Evolutionary conservation across 2,888 invertebrate species (phyloP).

Genomic region (Leptinotarsa rubiginosa): DNA sequence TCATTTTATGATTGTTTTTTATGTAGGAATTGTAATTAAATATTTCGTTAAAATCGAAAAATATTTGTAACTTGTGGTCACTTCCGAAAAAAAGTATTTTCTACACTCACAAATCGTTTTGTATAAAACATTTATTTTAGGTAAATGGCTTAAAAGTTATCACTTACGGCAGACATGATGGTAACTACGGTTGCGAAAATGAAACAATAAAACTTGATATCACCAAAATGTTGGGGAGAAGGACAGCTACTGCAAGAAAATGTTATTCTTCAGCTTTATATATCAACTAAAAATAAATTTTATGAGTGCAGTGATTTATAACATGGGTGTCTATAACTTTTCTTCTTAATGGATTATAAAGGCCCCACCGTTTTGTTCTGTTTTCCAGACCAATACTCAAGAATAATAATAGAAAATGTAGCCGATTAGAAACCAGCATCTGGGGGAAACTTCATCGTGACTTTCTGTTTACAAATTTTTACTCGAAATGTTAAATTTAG

Average conservation of each 20-base stretch:
- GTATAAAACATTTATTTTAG: neutral
- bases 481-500: slow-evolving; percentile 34
- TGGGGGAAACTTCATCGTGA: slow-evolving; percentile 25
- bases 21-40: too few species aligned
- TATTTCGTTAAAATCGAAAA: too few species aligned
- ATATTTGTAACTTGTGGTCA: too few species aligned
- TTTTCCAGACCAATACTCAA: slow-evolving; percentile 33
- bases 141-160: neutral
- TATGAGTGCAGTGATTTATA: slow-evolving; percentile 45
- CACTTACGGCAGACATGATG: slow-evolving; percentile 49
- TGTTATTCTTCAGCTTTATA: slow-evolving; percentile 48
- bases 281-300: slow-evolving; percentile 50
- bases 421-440: slow-evolving; percentile 34
- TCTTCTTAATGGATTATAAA: slow-evolving; percentile 41
- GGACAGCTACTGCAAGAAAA: slow-evolving; percentile 45
- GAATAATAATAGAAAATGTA: slow-evolving; percentile 43
- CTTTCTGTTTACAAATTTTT: slow-evolving; percentile 36
- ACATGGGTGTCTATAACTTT: slow-evolving; percentile 42
- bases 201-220: slow-evolving; percentile 3
- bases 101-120: slow-evolving; percentile 5
- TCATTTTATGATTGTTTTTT: too few species aligned
- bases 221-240: slow-evolving; percentile 38
- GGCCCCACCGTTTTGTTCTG: slow-evolving; percentile 40
- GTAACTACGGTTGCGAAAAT: slow-evolving; percentile 10
- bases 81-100: neutral